Evolutionary conservation across 2,797 vertebrate species (phyloP), one percentile per base, ranked within the genome.

Genomic region (Typhlichthys eigenmanni): DNA sequence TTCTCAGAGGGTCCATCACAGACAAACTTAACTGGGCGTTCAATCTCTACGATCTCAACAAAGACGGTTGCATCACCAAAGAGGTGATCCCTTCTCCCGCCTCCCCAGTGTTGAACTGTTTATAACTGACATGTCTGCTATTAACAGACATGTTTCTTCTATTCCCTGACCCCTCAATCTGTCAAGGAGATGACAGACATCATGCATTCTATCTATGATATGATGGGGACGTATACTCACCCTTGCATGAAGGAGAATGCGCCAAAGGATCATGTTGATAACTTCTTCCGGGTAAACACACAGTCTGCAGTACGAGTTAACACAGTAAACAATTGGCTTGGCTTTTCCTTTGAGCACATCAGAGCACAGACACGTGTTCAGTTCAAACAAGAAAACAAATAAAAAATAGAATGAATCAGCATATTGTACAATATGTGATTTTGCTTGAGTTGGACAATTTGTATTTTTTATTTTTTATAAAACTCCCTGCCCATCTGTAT

Each of bases 31-130:
- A 93, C 88, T 99, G 97, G 97, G 95, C 96, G 62, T 99, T 99
- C 83, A 98, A 98, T 70, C 89, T 99, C 51, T 99, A 98, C 0
- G 97, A 99, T 69, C 93, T 98, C 83, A 98, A 99, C 91, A 98
- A 98, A 86, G 97, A 98, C 0, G 97, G 97, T 87, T 99, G 94
- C 87, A 97, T 99, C 89, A 99, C 96, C 91, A 97, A 93, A 96
- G 97, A 99, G 95, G 97, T 98, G 55, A 24, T 11, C 3, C 11
- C n/a, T 16, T 16, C 19, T 11, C 47, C 12, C 57, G 24, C 48
- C 3, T 54, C 0, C 53, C 29, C 16, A 19, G 9, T 52, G 16
- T 50, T 1, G 4, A 48, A 48, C n/a, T 9, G 47, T 48, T 24
- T 24, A 24, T 24, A 24, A 24, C 24, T 24, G 32, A n/a, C 13